phyloP scores from a whole-genome alignment of 53 echinoderm and acorn worm genomes.

The Zoroaster sp. region DNA sequence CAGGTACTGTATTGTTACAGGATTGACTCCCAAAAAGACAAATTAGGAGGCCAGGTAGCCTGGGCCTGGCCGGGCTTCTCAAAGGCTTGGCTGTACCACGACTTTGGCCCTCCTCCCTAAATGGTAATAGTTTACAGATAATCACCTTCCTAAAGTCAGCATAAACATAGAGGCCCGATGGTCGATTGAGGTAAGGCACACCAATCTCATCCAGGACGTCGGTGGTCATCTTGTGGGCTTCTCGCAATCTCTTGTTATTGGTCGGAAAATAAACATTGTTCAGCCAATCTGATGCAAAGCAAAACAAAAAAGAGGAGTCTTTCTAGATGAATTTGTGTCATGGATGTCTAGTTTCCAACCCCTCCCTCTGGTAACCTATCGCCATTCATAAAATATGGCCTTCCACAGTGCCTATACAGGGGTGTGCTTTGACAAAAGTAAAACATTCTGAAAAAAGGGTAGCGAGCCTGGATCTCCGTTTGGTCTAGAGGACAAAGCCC shows the following conservation, averaged over 20 bases:
- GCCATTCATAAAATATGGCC: no score
- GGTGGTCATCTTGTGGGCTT: slow-evolving; percentile 42
- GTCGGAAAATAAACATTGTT: slow-evolving; percentile 60
- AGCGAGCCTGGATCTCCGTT: no score
- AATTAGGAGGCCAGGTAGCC: no score
- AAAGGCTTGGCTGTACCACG: no score
- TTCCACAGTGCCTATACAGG: not conserved
- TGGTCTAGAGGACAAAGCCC: no score
- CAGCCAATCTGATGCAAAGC: slow-evolving; percentile 60
- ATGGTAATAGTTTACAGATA: no score
- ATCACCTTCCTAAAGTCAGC: slow-evolving; percentile 73
- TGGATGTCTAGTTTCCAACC: not conserved
- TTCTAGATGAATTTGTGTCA: not conserved
- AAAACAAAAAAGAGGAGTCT: not conserved
- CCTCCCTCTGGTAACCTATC: not conserved
- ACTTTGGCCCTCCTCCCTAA: no score
- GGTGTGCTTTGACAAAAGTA: no score
- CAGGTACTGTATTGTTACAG: no score
- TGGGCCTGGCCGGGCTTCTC: no score
- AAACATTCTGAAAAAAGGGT: no score
- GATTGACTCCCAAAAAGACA: no score
- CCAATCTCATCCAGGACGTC: slow-evolving; percentile 63
- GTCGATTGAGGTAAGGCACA: slow-evolving; percentile 59
- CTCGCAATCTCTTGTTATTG: slow-evolving; percentile 50
- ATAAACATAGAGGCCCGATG: slow-evolving; percentile 71